These are phyloP conservation scores for Myripristis murdjan DNA, from an alignment of 2,797 vertebrate species.

Conservation along the genomic window DNA sequence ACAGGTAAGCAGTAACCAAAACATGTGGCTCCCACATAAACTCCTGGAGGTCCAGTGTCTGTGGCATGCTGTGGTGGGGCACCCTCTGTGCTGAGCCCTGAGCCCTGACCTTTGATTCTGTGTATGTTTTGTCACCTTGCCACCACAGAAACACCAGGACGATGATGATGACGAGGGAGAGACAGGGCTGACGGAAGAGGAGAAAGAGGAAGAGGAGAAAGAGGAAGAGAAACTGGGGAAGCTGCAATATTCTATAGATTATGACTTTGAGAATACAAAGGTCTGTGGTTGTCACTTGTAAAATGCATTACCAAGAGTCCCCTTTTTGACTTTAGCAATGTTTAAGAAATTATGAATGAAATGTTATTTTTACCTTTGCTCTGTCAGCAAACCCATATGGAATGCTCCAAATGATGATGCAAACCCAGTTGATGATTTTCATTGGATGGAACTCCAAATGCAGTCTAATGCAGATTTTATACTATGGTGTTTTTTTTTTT, in stretches of 20 bases:
- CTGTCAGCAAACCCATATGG: too few relatives aligned
- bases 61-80: conserved; percentile 84
- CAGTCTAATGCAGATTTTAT: too few relatives aligned
- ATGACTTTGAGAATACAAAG: conserved; percentile 97
- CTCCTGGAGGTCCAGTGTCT: conserved; percentile 79
- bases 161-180: conserved; percentile 94
- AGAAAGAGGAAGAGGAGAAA: conserved; percentile 96
- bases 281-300: conserved; percentile 69
- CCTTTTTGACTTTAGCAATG: background rate
- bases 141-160: conserved; percentile 89
- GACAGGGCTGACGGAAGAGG: conserved; percentile 94
- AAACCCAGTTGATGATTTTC: too few relatives aligned
- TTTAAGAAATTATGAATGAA: background rate
- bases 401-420: too few relatives aligned
- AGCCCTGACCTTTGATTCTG: conserved; percentile 16
- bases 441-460: too few relatives aligned
- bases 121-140: conserved; percentile 45
- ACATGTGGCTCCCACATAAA: conserved; percentile 63
- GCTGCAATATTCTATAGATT: conserved; percentile 96
- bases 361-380: background rate
- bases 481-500: too few relatives aligned
- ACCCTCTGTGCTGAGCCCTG: conserved; percentile 6
- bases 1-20: conserved; percentile 68
- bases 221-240: conserved; percentile 97
- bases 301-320: background rate